Base-by-base conservation (phyloP, 1,140 invertebrate species). In the Sycophaga agraensis region DNA sequence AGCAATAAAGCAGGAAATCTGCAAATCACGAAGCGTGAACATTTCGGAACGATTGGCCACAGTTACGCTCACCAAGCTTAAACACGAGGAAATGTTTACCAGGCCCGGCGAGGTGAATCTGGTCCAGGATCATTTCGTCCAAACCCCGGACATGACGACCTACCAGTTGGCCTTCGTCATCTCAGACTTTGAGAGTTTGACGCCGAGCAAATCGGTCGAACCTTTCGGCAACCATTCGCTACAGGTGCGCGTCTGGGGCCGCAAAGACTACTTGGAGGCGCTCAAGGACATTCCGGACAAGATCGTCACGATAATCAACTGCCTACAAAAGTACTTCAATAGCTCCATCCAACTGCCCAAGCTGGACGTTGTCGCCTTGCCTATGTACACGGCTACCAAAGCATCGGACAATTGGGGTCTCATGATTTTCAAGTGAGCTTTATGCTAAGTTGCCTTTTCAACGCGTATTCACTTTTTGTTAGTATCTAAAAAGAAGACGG, bases 131-230 rank as follows among this genome's bases (percentile, higher is more conserved):
- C 78, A 85, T 58, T 96, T 92, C 69, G 82, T 87, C 59, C 83
- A 79, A 56, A 91, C 90, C 0, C 88, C 90, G 1, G 83, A 86
- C 28, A 94, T 96, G 87, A 89, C 91, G 2, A 91, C 93, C 0
- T 94, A 92, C 73, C 87, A 93, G 0, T 73, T 96, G n/a, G 92
- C 90, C 0, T 83, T 96, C 55, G 83, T 92, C 17, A 85, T 95
- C 12, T 89, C 89, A 7, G 89, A 94, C 63, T 86, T 94, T 28
- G 67, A 81, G 46, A 79, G 80, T 40, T 70, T 85, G 4, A 40
- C 57, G 2, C 69, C 71, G 4, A 66, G 50, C 1, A 43, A 53
- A 17, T 49, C 64, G 24, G 71, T 77, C 0, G 78, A 84, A 22
- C 68, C 74, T 7, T 72, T 72, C 1, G 51, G 71, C 9, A 66